phyloP scores from a whole-genome alignment of 2,888 invertebrate species.

The Caenorhabditis becei region DNA sequence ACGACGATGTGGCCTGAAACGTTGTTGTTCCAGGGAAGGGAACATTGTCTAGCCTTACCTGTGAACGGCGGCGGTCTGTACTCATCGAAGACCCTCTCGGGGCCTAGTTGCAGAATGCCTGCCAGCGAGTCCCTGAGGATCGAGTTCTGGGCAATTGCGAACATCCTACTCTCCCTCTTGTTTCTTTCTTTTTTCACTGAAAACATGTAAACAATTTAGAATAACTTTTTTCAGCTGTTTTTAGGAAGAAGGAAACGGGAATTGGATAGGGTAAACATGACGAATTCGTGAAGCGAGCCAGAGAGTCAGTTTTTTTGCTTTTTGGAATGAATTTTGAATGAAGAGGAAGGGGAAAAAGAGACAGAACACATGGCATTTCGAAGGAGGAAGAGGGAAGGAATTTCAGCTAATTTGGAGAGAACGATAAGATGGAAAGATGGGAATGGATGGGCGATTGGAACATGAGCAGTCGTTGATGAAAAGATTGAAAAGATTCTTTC shows the following conservation, averaged over 20 bases:
- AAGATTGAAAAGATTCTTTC: too few relatives aligned
- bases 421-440: too few relatives aligned
- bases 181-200: constrained; percentile 5
- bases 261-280: neutral
- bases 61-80: constrained; percentile 53
- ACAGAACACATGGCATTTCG: neutral
- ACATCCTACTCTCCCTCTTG: constrained; percentile 23
- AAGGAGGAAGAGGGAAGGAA: neutral
- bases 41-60: constrained; percentile 9
- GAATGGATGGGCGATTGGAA: too few relatives aligned
- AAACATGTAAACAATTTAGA: neutral
- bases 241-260: too few relatives aligned
- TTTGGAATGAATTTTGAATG: too few relatives aligned
- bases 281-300: too few relatives aligned
- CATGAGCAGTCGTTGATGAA: too few relatives aligned
- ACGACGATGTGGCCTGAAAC: constrained; percentile 55
- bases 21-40: neutral
- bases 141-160: constrained; percentile 59
- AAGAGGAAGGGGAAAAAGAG: neutral
- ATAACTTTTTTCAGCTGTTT: too few relatives aligned
- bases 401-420: too few relatives aligned
- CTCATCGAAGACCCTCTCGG: constrained; percentile 56
- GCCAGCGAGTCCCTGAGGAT: constrained; percentile 61
- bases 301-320: too few relatives aligned
- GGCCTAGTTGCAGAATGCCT: constrained; percentile 51